Percentiles rank a stretch among this genome's conserved stretches.
These are phyloP conservation scores for Colossoma macropomum DNA, from an alignment of 2,113 vertebrate species.

Conservation along the genomic window DNA sequence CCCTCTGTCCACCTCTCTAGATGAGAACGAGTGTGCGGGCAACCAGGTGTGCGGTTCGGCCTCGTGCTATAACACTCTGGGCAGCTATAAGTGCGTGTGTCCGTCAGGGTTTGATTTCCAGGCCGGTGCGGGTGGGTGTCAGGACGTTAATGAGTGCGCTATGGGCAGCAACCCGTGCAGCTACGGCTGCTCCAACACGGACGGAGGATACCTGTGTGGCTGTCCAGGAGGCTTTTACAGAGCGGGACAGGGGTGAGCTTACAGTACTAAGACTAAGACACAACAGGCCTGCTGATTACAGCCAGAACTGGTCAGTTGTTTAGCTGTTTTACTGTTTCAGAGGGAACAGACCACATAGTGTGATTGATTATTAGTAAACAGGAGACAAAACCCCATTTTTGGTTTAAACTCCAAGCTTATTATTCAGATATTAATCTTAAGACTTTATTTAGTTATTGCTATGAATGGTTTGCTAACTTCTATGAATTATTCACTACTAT, in stretches of 20 bases:
- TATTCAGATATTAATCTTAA: too few relatives aligned
- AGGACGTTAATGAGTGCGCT: constrained; percentile 90
- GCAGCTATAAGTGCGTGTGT: constrained; percentile 93
- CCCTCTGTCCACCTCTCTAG: constrained; percentile 63
- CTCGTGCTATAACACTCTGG: constrained; percentile 94
- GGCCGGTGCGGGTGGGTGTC: constrained; percentile 81
- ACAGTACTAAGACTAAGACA: background rate
- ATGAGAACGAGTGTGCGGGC: constrained; percentile 90
- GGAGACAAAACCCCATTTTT: too few relatives aligned
- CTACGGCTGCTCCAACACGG: constrained; percentile 92
- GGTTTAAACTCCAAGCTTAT: too few relatives aligned
- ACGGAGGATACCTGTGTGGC: constrained; percentile 90
- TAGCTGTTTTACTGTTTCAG: too few relatives aligned
- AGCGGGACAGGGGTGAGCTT: constrained; percentile 90
- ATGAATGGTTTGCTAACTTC: too few relatives aligned
- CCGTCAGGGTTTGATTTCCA: constrained; percentile 92
- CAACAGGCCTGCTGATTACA: too few relatives aligned
- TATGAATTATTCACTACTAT: too few relatives aligned
- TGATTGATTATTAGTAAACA: too few relatives aligned
- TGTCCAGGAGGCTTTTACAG: constrained; percentile 91
- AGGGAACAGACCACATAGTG: too few relatives aligned
- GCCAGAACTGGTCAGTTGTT: too few relatives aligned
- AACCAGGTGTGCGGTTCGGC: constrained; percentile 84
- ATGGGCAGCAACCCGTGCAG: constrained; percentile 82
- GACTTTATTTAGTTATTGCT: too few relatives aligned